Percentiles rank a stretch among this genome's conserved stretches.
Evolutionary conservation across 2,113 vertebrate species (phyloP).

Genomic region (Rhabdornis inornatus): DNA sequence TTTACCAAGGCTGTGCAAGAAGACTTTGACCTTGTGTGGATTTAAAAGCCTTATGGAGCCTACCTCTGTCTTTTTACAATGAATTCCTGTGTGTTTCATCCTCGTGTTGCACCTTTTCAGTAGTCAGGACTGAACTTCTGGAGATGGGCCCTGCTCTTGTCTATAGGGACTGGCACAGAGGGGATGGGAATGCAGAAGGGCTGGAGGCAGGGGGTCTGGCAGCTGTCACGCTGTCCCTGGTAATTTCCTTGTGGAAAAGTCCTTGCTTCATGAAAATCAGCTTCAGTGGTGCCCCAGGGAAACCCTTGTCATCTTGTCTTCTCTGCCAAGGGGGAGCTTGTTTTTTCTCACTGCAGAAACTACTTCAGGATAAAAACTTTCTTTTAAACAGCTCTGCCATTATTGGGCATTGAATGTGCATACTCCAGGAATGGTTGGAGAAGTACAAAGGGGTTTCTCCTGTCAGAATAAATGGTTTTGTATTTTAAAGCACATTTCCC

Average conservation of each 20-base stretch:
- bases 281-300: neutral
- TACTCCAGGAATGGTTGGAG: accelerated
- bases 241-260: neutral
- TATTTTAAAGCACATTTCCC: neutral
- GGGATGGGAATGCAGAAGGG: neutral
- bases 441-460: neutral
- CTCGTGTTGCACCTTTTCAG: neutral
- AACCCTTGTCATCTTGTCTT: neutral
- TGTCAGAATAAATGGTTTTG: neutral
- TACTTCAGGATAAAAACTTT: neutral
- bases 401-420: neutral
- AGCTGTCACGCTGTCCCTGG: neutral
- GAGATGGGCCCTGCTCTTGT: neutral
- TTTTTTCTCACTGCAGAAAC: neutral
- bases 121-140: neutral
- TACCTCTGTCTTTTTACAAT: neutral
- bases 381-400: neutral
- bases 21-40: neutral
- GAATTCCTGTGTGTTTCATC: neutral
- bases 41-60: neutral
- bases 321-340: neutral
- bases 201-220: neutral
- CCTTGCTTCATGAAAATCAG: neutral
- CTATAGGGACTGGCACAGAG: neutral
- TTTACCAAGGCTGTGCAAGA: neutral